phyloP scores from a whole-genome alignment of 1,140 invertebrate species.

The Trigoniulus corallinus region DNA sequence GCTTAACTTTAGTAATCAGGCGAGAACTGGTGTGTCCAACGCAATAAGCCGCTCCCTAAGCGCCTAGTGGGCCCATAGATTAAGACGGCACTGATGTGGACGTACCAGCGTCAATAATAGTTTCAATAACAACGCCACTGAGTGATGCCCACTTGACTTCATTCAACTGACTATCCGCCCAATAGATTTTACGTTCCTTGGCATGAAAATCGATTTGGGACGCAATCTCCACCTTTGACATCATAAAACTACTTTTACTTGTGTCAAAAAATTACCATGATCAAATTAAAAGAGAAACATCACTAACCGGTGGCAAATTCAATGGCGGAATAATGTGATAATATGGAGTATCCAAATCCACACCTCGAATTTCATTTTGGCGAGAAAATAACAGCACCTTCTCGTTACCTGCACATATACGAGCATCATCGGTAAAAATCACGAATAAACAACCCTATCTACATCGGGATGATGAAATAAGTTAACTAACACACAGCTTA shows the following conservation, averaged over 20 bases:
- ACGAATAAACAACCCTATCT: no score
- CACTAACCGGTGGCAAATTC: constrained; percentile 37
- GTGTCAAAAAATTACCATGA: neutral
- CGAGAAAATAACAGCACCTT: constrained; percentile 54
- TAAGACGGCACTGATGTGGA: neutral
- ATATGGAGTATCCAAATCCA: constrained; percentile 52
- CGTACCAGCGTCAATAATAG: constrained; percentile 51
- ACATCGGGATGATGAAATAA: neutral
- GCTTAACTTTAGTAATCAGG: no score
- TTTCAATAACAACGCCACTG: constrained; percentile 43
- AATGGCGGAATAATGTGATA: constrained; percentile 63
- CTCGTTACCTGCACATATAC: constrained; percentile 44
- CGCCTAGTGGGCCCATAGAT: no score
- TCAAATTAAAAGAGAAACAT: neutral
- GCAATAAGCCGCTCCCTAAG: no score
- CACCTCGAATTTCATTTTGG: constrained; percentile 59
- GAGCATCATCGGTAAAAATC: no score
- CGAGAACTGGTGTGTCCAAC: no score
- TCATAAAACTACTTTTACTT: neutral
- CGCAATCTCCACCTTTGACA: constrained; percentile 27
- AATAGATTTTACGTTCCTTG: constrained; percentile 48
- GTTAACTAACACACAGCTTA: constrained; percentile 22
- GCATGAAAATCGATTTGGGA: constrained; percentile 49
- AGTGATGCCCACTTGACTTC: constrained; percentile 53
- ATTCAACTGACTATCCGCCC: constrained; percentile 54